Conservation (phyloP, 2,113 vertebrate genomes). For the Sarotherodon lohbergeri region DNA sequence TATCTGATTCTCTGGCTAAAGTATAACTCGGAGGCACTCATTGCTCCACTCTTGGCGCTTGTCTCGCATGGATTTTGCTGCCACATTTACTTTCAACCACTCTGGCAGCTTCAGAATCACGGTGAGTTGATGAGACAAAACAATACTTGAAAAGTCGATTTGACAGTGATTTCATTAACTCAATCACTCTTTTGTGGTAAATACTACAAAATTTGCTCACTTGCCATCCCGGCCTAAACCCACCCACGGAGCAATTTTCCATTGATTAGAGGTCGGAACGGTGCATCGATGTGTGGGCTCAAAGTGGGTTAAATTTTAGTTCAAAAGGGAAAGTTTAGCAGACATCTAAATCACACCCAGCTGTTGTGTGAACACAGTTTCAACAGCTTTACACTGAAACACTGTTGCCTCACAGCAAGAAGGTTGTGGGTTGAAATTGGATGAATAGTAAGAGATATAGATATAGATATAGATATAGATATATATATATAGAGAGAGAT, state of each 20-base stretch:
- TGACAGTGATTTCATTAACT: not conserved
- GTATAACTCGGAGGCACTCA: conserved; percentile 8
- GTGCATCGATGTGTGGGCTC: not conserved
- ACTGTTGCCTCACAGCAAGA: not conserved
- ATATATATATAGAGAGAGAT: not conserved
- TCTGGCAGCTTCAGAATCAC: not conserved
- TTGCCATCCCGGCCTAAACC: not conserved
- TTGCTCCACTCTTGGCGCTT: not conserved
- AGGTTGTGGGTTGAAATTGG: not conserved
- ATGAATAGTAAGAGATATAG: not conserved
- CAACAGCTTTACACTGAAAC: not conserved
- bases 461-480: not conserved
- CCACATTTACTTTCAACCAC: not conserved
- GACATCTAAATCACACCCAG: not conserved
- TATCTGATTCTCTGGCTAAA: conserved; percentile 25
- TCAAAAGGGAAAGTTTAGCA: not conserved
- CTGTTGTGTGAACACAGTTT: not conserved
- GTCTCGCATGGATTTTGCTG: not conserved
- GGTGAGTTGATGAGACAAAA: not conserved
- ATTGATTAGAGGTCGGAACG: not conserved
- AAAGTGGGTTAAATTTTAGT: not conserved
- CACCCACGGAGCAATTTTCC: not conserved
- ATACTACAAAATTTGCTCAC: not conserved
- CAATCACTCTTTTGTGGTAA: not conserved
- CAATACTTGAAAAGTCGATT: not conserved